These are phyloP conservation scores for Tapera naevia DNA, from an alignment of 2,797 vertebrate genomes.

Conservation along the genomic window DNA sequence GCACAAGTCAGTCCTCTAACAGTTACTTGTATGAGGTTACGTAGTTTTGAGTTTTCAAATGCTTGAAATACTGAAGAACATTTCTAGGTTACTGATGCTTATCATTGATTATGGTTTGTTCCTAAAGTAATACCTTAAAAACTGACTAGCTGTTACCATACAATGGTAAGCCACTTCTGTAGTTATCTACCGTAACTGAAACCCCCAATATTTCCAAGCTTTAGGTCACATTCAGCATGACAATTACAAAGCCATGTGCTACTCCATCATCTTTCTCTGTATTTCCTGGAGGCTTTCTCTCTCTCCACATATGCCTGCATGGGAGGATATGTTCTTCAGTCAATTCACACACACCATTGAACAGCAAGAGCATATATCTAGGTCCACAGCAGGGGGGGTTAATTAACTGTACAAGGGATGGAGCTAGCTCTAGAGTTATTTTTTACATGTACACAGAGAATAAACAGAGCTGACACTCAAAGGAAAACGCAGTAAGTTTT, in stretches of 20 bases:
- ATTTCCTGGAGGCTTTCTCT: constrained; percentile 35
- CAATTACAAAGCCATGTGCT: constrained; percentile 38
- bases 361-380: constrained; percentile 38
- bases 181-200: constrained; percentile 13
- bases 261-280: constrained; percentile 32
- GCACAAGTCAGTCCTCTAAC: background rate
- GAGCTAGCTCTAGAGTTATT: constrained; percentile 8
- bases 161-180: constrained; percentile 21
- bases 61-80: background rate
- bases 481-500: background rate
- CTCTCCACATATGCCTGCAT: background rate
- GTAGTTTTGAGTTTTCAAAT: background rate
- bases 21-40: background rate
- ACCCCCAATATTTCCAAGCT: constrained; percentile 23
- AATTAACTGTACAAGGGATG: constrained; percentile 61
- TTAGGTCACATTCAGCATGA: background rate
- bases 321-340: constrained; percentile 18
- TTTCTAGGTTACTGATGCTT: background rate
- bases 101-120: constrained; percentile 8
- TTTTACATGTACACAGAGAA: background rate
- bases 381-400: constrained; percentile 57
- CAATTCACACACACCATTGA: constrained; percentile 65
- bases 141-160: constrained; percentile 13
- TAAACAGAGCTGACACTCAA: background rate
- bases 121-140: constrained; percentile 53